Percentiles rank a stretch among this genome's conserved stretches.
Conservation (phyloP, 2,888 invertebrate genomes). For the Eledona agricola region DNA sequence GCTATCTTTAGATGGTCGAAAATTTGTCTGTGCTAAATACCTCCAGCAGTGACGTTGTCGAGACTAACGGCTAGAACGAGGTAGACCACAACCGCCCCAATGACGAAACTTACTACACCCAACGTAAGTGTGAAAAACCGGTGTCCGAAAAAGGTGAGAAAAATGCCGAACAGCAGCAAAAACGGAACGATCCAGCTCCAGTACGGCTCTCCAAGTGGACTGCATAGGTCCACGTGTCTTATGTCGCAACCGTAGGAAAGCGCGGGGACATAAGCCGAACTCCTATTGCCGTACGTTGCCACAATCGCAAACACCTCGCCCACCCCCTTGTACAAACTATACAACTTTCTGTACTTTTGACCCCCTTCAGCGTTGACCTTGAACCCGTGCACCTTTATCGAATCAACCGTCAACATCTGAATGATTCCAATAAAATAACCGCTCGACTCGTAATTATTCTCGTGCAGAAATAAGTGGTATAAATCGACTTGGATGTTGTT, state of each 20-base stretch:
- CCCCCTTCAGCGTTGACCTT: slow-evolving; percentile 60
- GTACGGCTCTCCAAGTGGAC: too few relatives aligned
- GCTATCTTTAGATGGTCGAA: slow-evolving; percentile 25
- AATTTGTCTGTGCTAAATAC: slow-evolving; percentile 23
- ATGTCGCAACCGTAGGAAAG: slow-evolving; percentile 73
- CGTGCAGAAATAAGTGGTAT: slow-evolving; percentile 71
- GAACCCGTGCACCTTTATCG: slow-evolving; percentile 65
- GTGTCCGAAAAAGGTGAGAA: slow-evolving; percentile 72
- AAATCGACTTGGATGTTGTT: slow-evolving; percentile 63
- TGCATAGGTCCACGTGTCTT: too few relatives aligned
- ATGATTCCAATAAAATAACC: slow-evolving; percentile 70
- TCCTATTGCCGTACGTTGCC: slow-evolving; percentile 61
- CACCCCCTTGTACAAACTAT: slow-evolving; percentile 70
- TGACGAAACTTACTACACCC: slow-evolving; percentile 69
- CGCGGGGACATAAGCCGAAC: slow-evolving; percentile 74
- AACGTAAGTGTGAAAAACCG: slow-evolving; percentile 70
- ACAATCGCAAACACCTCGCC: slow-evolving; percentile 70
- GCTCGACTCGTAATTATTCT: slow-evolving; percentile 65
- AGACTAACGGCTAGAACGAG: slow-evolving; percentile 58
- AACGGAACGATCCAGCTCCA: slow-evolving; percentile 66
- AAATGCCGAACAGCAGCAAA: slow-evolving; percentile 69
- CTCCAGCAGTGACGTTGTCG: slow-evolving; percentile 7
- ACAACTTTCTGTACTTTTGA: slow-evolving; percentile 58
- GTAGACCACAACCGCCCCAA: slow-evolving; percentile 68
- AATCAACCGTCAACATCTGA: slow-evolving; percentile 69